Evolutionary conservation across 2,113 vertebrate genomes (phyloP), one percentile per base, ranked within the genome.

Genomic region (Siniperca knerii): DNA sequence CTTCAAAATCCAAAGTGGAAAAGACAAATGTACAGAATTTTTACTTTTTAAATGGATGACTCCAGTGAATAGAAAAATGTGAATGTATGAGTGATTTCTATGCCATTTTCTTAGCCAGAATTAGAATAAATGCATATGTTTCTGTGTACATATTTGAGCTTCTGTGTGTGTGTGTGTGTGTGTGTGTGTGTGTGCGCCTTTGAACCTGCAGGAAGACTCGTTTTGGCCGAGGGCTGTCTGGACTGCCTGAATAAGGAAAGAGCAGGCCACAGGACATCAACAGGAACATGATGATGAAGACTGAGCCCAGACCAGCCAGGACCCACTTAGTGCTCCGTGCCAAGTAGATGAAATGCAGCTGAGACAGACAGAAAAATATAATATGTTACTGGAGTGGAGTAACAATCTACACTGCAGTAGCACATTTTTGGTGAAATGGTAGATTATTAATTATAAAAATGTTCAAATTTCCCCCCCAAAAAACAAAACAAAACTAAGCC

Each of bases 261-360:
- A 99, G 96, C 79, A 96, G 21, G 48, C 98, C 98, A 88, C 95
- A 93, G 87, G 97, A 97, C 74, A 99, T 96, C 64, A 99, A 93
- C 69, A 98, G 84, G 80, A 98, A 92, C 75, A 95, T 96, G 70
- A 97, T 13, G 20, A 87, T 37, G 86, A 97, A 98, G 61, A 97
- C 86, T 18, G 95, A 79, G 52, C 94, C 95, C 87, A 99, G 93
- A 73, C 85, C 91, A 12, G 96, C 35, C 92, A 99, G 84, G n/a
- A 97, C 96, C 79, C 92, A 94, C 91, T 96, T 97, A 1, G 97
- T 98, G 92, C 97, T 97, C 90, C 89, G 95, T 37, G 93, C 94
- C 94, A 99, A 93, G 92, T 99, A 99, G 88, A 99, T 94, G 84
- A 99, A 97, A 88, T 97, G 97, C 74, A 99, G 96, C 98, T 99